These are phyloP conservation scores for Morpho deidamia DNA, from an alignment of 2,888 invertebrate genomes.

Conservation along the genomic window DNA sequence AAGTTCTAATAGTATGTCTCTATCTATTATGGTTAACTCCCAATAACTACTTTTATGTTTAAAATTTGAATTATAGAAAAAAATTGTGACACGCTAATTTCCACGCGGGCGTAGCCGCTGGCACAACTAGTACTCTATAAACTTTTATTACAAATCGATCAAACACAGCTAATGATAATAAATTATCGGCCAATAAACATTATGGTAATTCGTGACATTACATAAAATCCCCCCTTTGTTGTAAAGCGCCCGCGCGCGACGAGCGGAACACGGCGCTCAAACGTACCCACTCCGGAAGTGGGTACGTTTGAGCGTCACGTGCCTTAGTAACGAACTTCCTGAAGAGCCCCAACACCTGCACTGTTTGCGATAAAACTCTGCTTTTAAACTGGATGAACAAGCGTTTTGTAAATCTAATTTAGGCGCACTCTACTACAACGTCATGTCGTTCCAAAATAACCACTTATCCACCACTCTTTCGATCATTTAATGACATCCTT, in stretches of 20 bases:
- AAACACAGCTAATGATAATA: constrained; percentile 3
- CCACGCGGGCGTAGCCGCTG: too few species aligned
- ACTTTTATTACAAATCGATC: constrained; percentile 1
- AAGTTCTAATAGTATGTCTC: too few species aligned
- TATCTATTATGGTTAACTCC: too few species aligned
- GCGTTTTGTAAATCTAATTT: neutral
- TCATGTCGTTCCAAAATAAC: too few species aligned
- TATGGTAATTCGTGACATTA: constrained; percentile 5
- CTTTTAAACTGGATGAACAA: constrained; percentile 7
- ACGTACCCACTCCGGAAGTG: constrained; percentile 52
- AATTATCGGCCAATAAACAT: constrained; percentile 11
- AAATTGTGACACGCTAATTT: too few species aligned
- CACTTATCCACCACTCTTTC: too few species aligned
- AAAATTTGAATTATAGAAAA: too few species aligned
- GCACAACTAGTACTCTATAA: too few species aligned
- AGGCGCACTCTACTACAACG: too few species aligned
- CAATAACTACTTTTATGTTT: too few species aligned
- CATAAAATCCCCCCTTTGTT: constrained; percentile 20
- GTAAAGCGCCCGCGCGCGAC: constrained; percentile 45
- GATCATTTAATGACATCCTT: too few species aligned
- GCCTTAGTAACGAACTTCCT: constrained; percentile 20
- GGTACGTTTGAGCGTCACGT: too few species aligned
- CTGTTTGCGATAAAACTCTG: neutral
- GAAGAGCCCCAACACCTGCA: constrained; percentile 6
- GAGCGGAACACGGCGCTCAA: constrained; percentile 51